Base-by-base conservation (phyloP, 2,888 invertebrate species). In the Dastarcus helophoroides region DNA sequence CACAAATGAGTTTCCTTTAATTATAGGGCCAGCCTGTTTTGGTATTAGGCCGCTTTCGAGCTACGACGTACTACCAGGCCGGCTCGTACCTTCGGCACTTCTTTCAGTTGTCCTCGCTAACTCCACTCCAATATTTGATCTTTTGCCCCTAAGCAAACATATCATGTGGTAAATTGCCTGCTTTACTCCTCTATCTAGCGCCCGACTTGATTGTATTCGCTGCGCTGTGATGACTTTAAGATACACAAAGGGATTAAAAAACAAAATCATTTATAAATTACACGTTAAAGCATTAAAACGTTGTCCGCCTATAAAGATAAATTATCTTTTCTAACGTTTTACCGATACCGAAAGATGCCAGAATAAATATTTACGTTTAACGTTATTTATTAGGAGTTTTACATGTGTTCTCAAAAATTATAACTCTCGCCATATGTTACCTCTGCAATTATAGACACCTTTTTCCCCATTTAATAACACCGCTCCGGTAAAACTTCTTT, bases 1-100 rank as follows among this genome's bases (percentile, higher is more conserved):
- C 60, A 57, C 60, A 61, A 61, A 61, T 61, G 61, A 60, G 60
- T 60, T 60, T 60, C 54, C 60, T 57, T 60, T 61, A 61, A 61
- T 61, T 60, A 61, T 55, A 60, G 60, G 60, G 55, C 59, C 59
- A 58, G 51, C 53, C 50, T 49, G 54, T 58, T 60, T 58, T 54
- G 56, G 55, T 57, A 50, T 50, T 52, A 46, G 52, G 56, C 56
- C 58, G 54, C 53, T 48, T 43, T 43, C 14, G 24, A 32, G 41
- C 44, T 41, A 35, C 32, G 47, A 45, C 42, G 27, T 40, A 37
- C 34, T 17, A 29, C 21, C 29, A 28, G 27, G 29, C 29, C 24
- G 25, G 16, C 25, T 14, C 17, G 21, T 24, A 13, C 19, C 12
- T 17, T 17, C 19, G 19, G 29, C 28, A 14, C 26, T 22, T 21